phyloP scores from a whole-genome alignment of 1,140 invertebrate genomes.

The Nomia melanderi region DNA sequence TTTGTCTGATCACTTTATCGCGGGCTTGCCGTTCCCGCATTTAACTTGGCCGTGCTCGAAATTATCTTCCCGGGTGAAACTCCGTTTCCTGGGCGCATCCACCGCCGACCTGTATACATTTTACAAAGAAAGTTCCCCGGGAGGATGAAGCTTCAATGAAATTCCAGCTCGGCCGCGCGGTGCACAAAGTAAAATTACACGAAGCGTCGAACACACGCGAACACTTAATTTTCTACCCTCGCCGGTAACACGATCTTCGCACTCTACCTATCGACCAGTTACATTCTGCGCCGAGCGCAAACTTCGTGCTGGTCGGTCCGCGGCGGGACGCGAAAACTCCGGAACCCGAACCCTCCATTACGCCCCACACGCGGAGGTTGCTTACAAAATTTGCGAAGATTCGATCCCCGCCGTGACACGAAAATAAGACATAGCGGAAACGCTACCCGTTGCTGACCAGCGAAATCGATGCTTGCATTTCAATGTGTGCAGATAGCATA shows the following conservation, averaged over 20 bases:
- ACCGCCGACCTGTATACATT: constrained; percentile 24
- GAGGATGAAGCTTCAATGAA: constrained; percentile 49
- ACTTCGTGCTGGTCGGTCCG: constrained; percentile 11
- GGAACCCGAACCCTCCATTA: constrained; percentile 40
- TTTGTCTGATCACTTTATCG: constrained; percentile 55
- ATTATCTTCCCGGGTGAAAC: constrained; percentile 46
- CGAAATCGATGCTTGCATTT: no score
- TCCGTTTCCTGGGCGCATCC: constrained; percentile 38
- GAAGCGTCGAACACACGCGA: constrained; percentile 46
- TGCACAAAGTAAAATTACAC: constrained; percentile 53
- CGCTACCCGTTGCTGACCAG: no score
- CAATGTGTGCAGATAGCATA: no score
- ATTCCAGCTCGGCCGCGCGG: constrained; percentile 41
- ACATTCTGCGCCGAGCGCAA: constrained; percentile 22
- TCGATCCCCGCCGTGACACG: not conserved
- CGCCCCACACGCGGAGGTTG: constrained; percentile 7
- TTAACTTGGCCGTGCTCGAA: constrained; percentile 28
- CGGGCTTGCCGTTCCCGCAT: constrained; percentile 24
- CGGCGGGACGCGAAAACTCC: constrained; percentile 25
- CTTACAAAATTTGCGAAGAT: constrained; percentile 35
- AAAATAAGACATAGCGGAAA: no score
- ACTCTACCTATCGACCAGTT: constrained; percentile 44
- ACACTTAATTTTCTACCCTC: constrained; percentile 44
- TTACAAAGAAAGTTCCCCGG: constrained; percentile 55
- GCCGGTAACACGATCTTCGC: constrained; percentile 45